Base-by-base conservation (phyloP, 2,888 invertebrate genomes). In the Protonemura montana region DNA sequence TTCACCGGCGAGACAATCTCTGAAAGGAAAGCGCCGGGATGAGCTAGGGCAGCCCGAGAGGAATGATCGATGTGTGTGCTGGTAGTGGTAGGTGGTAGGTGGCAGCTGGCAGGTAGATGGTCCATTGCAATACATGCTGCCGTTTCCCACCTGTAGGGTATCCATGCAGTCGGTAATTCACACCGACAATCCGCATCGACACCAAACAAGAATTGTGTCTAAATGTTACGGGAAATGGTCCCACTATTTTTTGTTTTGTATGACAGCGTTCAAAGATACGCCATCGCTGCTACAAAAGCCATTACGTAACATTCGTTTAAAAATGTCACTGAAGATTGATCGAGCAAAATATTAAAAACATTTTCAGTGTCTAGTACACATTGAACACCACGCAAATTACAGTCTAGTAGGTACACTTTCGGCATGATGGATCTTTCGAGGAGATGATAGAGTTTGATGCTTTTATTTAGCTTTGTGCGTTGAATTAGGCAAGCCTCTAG, bases 311-410 rank as follows among this genome's bases (percentile, higher is more conserved):
- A 59, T 59, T 59, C 59, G 59, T 59, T 59, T 59, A 16, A 59
- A 59, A 59, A 59, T 59, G 59, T 59, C 59, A 59, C 21, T 59
- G 59, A 59, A 59, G 59, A 59, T 59, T 59, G 59, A 59, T 59
- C 59, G 59, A 10, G 59, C 59, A 21, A 59, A 59, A 59, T 59
- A 59, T 59, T 10, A 59, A 59, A 59, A 59, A 59, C 13, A 59
- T 59, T 59, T 59, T 59, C 59, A 2, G 59, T 21, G 59, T 59
- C 59, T 59, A 59, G 59, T 13, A 59, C 16, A 59, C 21, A 59
- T 59, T 59, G 59, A 59, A 59, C 59, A 59, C 16, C 13, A 3
- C 59, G 21, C 59, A 59, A 59, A 59, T 59, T 59, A 59, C 59
- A 10, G 59, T 59, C 59, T 59, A 13, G 6, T 10, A 59, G 59